These are phyloP conservation scores for Plagiodera versicolora DNA, from an alignment of 2,888 invertebrate species.

Conservation along the genomic window DNA sequence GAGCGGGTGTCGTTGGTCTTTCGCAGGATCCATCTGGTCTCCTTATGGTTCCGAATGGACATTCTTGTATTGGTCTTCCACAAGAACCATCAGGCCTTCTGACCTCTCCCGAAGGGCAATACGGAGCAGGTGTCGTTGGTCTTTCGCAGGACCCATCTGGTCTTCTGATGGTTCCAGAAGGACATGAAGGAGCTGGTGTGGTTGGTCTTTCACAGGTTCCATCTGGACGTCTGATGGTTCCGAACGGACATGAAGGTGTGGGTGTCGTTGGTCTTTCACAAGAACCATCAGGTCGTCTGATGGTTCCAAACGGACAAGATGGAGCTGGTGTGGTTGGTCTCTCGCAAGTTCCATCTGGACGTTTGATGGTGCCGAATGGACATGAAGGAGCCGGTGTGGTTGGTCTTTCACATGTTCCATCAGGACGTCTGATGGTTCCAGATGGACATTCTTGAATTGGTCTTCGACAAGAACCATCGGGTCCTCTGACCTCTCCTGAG, in stretches of 20 bases:
- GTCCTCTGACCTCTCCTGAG: slow-evolving; percentile 11
- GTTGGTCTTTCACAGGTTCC: slow-evolving; percentile 21
- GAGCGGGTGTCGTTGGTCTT: slow-evolving; percentile 13
- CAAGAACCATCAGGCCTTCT: slow-evolving; percentile 20
- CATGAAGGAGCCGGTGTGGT: slow-evolving; percentile 14
- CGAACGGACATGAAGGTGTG: slow-evolving; percentile 22
- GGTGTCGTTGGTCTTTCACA: slow-evolving; percentile 12
- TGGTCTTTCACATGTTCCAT: slow-evolving; percentile 21
- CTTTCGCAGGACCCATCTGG: slow-evolving; percentile 19
- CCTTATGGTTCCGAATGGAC: slow-evolving; percentile 20
- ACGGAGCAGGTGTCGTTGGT: slow-evolving; percentile 13
- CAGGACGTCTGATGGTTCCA: slow-evolving; percentile 17
- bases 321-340: slow-evolving; percentile 17
- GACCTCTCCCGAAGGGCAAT: slow-evolving; percentile 20
- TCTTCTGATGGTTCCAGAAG: slow-evolving; percentile 17
- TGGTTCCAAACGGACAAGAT: slow-evolving; percentile 17
- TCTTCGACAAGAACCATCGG: slow-evolving; percentile 15
- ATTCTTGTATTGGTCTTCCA: slow-evolving; percentile 18
- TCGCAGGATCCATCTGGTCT: slow-evolving; percentile 19
- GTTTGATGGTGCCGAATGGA: slow-evolving; percentile 20
- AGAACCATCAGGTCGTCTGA: slow-evolving; percentile 14
- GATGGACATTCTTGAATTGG: slow-evolving; percentile 15
- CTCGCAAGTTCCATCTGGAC: slow-evolving; percentile 22
- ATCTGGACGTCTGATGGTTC: slow-evolving; percentile 15
- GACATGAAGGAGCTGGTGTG: slow-evolving; percentile 22